Base-by-base conservation (phyloP, 1,140 invertebrate genomes). In the Diuraphis noxia region DNA sequence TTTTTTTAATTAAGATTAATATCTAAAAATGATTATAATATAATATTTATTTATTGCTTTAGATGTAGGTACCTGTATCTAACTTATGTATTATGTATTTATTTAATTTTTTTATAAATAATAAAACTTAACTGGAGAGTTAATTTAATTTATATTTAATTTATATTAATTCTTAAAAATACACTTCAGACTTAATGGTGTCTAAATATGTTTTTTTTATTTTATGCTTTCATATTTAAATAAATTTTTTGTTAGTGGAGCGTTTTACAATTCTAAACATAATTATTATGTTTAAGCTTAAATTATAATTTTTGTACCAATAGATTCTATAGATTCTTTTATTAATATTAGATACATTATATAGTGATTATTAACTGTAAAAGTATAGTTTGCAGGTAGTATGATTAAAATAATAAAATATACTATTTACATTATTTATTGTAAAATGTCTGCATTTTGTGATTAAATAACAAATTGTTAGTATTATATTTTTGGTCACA, bases 241-340 rank as follows among this genome's bases (percentile, higher is more conserved):
- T 85, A 49, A n/a, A 36, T 85, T 49, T 49, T 46, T n/a, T 46
- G n/a, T 46, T 52, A 38, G 46, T 86, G 85, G n/a, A 86, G n/a
- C 85, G 34, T 86, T 86, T 86, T 86, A 38, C 2, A 52, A 30
- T 52, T 49, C 34, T 36, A 36, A 86, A 52, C 1, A 49, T 38
- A 5, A 72, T 72, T 49, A 84, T 43, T 84, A 43, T 52, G 34
- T 86, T 86, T 86, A 43, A 46, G 6, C n/a, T 49, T 49, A 21
- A 85, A 49, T 86, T 86, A 36, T 49, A 30, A 49, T 85, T 85
- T 46, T 30, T 49, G 43, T 86, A 49, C 21, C 49, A 72, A 84
- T 85, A 34, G 40, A 85, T 86, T 49, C 5, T 49, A 34, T 49
- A 36, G 49, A 49, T 49, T 36, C 19, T 49, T 49, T 23, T n/a